Evolutionary conservation across 2,113 vertebrate species (phyloP), one percentile per base, ranked within the genome.

Genomic region (Symphodus melops): DNA sequence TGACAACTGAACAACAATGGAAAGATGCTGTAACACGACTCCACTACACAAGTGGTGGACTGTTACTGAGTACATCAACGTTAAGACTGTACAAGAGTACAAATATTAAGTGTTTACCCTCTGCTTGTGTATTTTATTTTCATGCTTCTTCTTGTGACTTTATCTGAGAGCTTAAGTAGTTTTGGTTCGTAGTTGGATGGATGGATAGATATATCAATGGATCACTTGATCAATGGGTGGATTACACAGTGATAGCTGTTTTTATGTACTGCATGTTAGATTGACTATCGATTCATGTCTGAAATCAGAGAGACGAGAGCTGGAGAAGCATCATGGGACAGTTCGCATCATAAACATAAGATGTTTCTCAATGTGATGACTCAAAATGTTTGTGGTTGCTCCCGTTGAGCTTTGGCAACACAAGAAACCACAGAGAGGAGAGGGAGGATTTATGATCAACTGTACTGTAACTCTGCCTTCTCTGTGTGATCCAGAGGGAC

Each of bases 381-480:
- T 88, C 9, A 11, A 69, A 85, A 83, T 72, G 66, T 82, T 78
- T 82, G 81, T n/a, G 80, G 82, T 58, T 21, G 63, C 57, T 80
- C 59, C 56, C 61, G 68, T 75, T 54, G 36, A 79, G 80, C 56
- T 77, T 66, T 36, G 6, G 41, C 55, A 80, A 70, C 68, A 58
- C 52, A 64, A 72, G 46, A 66, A 61, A 77, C 68, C 72, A 2
- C 79, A 49, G 53, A 56, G 58, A 52, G 20, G 63, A 51, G 44
- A 44, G 52, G 62, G 61, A 64, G 51, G 66, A 67, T 84, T 73
- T 42, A 57, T 75, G 72, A 61, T 69, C 54, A 20, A 65, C 56
- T 67, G 48, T 41, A 57, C 16, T 59, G 17, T 56, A 75, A 77
- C 71, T 64, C 57, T 65, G 63, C 52, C 67, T 4, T 9, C 72